phyloP scores from a whole-genome alignment of 1,140 invertebrate genomes.

The Branchinecta lynchi region DNA sequence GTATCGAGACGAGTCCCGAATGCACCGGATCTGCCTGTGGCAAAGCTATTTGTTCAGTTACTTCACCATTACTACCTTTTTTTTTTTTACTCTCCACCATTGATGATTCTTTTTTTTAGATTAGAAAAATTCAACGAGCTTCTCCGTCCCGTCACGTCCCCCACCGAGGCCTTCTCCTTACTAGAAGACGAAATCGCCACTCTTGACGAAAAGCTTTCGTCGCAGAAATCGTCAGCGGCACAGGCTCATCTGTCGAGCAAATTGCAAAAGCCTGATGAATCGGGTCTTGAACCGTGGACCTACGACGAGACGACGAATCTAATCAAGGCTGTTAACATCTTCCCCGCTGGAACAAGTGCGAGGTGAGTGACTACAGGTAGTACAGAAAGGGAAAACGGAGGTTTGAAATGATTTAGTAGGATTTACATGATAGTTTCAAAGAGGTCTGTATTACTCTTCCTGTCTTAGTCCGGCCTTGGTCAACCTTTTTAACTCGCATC shows the following conservation, averaged over 20 bases:
- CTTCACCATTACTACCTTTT: no score
- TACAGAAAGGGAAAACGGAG: background rate
- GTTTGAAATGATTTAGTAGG: slow-evolving; percentile 14
- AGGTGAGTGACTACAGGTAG: slow-evolving; percentile 33
- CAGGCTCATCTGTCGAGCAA: slow-evolving; percentile 14
- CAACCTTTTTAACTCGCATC: no score
- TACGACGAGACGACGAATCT: slow-evolving; percentile 66
- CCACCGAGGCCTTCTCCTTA: background rate
- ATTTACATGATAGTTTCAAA: no score
- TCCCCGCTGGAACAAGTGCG: slow-evolving; percentile 87
- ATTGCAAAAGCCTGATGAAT: slow-evolving; percentile 15
- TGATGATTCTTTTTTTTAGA: background rate
- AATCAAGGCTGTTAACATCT: slow-evolving; percentile 90
- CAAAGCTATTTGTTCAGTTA: no score
- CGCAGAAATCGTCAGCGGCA: slow-evolving; percentile 21
- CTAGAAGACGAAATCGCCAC: slow-evolving; percentile 20
- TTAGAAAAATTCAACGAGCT: slow-evolving; percentile 30
- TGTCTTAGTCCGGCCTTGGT: no score
- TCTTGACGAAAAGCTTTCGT: slow-evolving; percentile 24
- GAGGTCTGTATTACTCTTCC: background rate
- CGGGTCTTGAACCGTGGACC: slow-evolving; percentile 45
- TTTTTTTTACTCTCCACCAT: no score
- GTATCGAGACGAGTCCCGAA: no score
- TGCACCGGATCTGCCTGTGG: no score
- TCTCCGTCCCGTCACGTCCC: background rate